Evolutionary conservation across 2,797 vertebrate genomes (phyloP).

Genomic region (Pseudopleuronectes americanus): DNA sequence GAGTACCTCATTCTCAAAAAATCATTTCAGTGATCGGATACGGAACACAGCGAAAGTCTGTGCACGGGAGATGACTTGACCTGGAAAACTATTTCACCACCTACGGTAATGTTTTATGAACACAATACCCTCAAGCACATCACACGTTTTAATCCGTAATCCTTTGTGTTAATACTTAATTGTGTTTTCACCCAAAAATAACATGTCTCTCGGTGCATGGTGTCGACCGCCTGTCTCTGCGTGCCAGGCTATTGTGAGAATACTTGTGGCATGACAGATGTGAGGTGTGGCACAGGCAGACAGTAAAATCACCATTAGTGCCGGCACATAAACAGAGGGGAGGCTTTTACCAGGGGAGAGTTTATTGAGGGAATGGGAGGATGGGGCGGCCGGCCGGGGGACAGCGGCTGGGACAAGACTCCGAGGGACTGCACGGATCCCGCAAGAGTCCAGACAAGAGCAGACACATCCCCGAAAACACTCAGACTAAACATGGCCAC

Average conservation of each 20-base stretch:
- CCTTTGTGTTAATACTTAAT: slow-evolving; percentile 37
- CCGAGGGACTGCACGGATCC: slow-evolving; percentile 52
- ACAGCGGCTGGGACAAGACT: slow-evolving; percentile 49
- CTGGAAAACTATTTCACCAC: slow-evolving; percentile 5
- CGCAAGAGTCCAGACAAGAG: slow-evolving; percentile 68
- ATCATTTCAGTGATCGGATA: slow-evolving; percentile 9
- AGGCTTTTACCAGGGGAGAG: slow-evolving; percentile 57
- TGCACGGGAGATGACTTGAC: not conserved
- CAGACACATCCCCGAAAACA: slow-evolving; percentile 67
- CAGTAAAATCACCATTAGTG: slow-evolving; percentile 68
- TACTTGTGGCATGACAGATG: slow-evolving; percentile 68
- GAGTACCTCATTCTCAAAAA: slow-evolving; percentile 9
- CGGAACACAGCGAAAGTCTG: not conserved
- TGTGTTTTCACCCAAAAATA: slow-evolving; percentile 47
- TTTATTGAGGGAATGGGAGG: slow-evolving; percentile 50
- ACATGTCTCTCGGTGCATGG: slow-evolving; percentile 41
- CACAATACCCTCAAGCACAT: slow-evolving; percentile 8
- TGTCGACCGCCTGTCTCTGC: slow-evolving; percentile 61
- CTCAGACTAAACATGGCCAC: slow-evolving; percentile 77
- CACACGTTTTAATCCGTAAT: slow-evolving; percentile 22
- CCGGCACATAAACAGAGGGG: slow-evolving; percentile 62
- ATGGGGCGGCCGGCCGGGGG: slow-evolving; percentile 55
- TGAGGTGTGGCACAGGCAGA: slow-evolving; percentile 66
- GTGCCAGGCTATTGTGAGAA: slow-evolving; percentile 57
- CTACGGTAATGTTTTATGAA: slow-evolving; percentile 14